Base-by-base conservation (phyloP, 2,888 invertebrate species). In the Oscheius sp. region DNA sequence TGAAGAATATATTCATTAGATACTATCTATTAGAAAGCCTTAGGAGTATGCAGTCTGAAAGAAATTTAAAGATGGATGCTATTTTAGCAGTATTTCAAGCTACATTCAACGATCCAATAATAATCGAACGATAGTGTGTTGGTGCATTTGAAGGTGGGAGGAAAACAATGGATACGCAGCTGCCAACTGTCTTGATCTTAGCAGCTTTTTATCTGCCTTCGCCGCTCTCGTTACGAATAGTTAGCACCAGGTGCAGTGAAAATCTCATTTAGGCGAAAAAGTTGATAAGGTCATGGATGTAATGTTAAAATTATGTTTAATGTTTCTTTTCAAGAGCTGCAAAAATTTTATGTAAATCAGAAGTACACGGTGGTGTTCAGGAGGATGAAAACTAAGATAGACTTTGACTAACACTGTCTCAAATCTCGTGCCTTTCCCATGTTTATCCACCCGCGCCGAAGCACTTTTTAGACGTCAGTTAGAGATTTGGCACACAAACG, bases 391-490 rank as follows among this genome's bases (percentile, higher is more conserved):
- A 54, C 1, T 36, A 20, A 54, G 54, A 36, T 54, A 54, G 57
- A 14, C 41, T 57, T 57, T 44, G 57, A 38, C 57, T 38, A 28
- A 57, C 28, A 57, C 41, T 41, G 44, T 22, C 41, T 24, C 47
- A 22, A 62, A 49, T 49, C 20, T 49, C 32, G 28, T 47, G 33
- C 47, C 20, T 32, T 62, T 49, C 22, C 62, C 59, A 41, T 62
- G 62, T 62, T 62, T 62, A 62, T 62, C 62, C 62, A 36, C 50
- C 50, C 64, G 41, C 64, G 41, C 38, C 51, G 51, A 38, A 64
- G 41, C 50, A 38, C 41, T 50, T 64, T 64, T 64, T 64, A 38
- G 36, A 32, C 64, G 30, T 65, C 44, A 32, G 54, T 49, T 47
- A 59, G 51, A 56, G 56, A 33, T 67, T 59, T 45, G 36, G 59